A percentile compares a stretch with the other conserved stretches of the same genome.
Evolutionary conservation across 2,797 vertebrate species (phyloP).

Genomic region (Helarctos malayanus): DNA sequence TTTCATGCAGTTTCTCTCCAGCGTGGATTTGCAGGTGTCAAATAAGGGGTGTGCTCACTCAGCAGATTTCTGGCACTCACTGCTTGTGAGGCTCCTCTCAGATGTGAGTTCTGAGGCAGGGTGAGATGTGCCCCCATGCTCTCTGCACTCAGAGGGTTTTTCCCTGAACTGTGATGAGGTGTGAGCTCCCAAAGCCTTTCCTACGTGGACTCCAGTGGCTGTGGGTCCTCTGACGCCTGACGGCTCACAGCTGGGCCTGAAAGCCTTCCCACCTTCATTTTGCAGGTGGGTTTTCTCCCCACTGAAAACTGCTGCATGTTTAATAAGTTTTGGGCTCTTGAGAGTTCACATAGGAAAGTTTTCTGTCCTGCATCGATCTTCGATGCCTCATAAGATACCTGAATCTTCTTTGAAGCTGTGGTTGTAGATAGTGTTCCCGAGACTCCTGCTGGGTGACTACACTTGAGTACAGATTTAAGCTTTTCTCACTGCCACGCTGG

Average conservation of each 20-base stretch:
- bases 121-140: background rate
- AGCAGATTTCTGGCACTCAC: background rate
- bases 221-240: conserved; percentile 6
- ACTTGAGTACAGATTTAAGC: too few relatives aligned
- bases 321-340: background rate
- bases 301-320: background rate
- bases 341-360: background rate
- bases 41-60: conserved; percentile 2
- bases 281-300: background rate
- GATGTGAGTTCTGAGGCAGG: background rate
- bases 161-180: background rate
- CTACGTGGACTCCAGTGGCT: background rate
- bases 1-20: background rate
- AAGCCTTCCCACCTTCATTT: background rate
- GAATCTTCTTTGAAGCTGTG: background rate
- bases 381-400: conserved; percentile 22
- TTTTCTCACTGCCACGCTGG: background rate
- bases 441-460: too few relatives aligned
- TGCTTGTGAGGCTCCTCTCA: background rate
- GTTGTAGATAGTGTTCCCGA: accelerated
- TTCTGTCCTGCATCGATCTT: conserved; percentile 30
- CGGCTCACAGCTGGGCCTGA: background rate
- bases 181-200: background rate
- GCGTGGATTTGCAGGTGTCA: conserved; percentile 7
- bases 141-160: background rate